Evolutionary conservation across 2,113 vertebrate genomes (phyloP).

Genomic region (Lepidothrix coronata): DNA sequence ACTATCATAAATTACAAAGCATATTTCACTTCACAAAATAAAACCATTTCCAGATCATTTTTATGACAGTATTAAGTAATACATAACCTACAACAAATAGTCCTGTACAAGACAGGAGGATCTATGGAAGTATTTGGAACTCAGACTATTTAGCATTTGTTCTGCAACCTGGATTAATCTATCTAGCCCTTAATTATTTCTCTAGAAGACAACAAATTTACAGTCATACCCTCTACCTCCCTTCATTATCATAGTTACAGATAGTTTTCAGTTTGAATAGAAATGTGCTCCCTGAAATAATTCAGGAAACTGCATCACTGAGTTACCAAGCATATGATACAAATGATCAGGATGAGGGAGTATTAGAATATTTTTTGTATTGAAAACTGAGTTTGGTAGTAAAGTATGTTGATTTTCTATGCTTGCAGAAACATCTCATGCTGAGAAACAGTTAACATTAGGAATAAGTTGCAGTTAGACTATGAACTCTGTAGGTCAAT

Average conservation of each 20-base stretch:
- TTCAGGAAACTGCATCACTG: slow-evolving; percentile 54
- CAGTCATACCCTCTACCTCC: slow-evolving; percentile 33
- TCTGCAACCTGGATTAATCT: slow-evolving; percentile 19
- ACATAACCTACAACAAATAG: slow-evolving; percentile 73
- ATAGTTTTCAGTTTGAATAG: slow-evolving; percentile 55
- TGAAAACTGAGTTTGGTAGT: slow-evolving; percentile 59
- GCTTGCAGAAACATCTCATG: slow-evolving; percentile 67
- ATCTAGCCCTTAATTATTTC: slow-evolving; percentile 49
- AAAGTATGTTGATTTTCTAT: slow-evolving; percentile 54
- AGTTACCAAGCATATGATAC: slow-evolving; percentile 29
- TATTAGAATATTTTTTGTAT: neutral
- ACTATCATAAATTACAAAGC: slow-evolving; percentile 84
- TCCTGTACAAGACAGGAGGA: slow-evolving; percentile 62
- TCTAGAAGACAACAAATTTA: slow-evolving; percentile 16
- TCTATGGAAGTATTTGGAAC: slow-evolving; percentile 23
- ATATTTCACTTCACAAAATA: slow-evolving; percentile 85
- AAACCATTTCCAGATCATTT: slow-evolving; percentile 81
- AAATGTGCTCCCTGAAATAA: slow-evolving; percentile 67
- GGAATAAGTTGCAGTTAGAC: slow-evolving; percentile 64
- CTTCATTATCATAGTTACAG: slow-evolving; percentile 51
- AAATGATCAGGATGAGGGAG: slow-evolving; percentile 42
- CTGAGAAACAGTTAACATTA: slow-evolving; percentile 50
- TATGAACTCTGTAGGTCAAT: slow-evolving; percentile 32
- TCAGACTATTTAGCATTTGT: slow-evolving; percentile 19
- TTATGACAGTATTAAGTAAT: slow-evolving; percentile 77